Evolutionary conservation across 2,888 invertebrate genomes (phyloP).

Genomic region (Operophtera brumata): DNA sequence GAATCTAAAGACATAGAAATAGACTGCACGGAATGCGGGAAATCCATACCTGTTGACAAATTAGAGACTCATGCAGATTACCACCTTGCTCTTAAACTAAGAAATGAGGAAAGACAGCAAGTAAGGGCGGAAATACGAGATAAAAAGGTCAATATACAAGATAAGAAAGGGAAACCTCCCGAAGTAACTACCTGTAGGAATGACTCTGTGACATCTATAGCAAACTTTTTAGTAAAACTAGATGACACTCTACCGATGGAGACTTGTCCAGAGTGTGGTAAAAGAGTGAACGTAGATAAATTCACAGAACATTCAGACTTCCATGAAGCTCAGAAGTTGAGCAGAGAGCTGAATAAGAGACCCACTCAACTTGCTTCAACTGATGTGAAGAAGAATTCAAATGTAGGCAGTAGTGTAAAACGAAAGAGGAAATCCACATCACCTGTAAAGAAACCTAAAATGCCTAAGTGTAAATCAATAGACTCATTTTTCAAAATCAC

Average conservation of each 20-base stretch:
- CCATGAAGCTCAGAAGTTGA: slow-evolving; percentile 90
- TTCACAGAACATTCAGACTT: slow-evolving; percentile 90
- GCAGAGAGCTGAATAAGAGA: slow-evolving; percentile 82
- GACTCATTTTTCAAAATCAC: slow-evolving; percentile 60
- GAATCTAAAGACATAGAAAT: slow-evolving; percentile 33
- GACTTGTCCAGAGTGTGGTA: slow-evolving; percentile 85
- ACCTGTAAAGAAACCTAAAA: slow-evolving; percentile 62
- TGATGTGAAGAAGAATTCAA: slow-evolving; percentile 78
- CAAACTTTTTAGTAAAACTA: slow-evolving; percentile 73
- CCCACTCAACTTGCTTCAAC: slow-evolving; percentile 23
- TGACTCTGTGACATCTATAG: slow-evolving; percentile 50
- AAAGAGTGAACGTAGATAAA: slow-evolving; percentile 81
- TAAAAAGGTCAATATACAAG: slow-evolving; percentile 26
- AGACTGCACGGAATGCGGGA: slow-evolving; percentile 84
- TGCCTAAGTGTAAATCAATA: slow-evolving; percentile 62
- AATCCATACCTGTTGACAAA: slow-evolving; percentile 77
- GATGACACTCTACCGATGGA: slow-evolving; percentile 60
- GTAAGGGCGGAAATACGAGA: slow-evolving; percentile 50
- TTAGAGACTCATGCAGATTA: slow-evolving; percentile 86
- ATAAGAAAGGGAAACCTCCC: slow-evolving; percentile 35
- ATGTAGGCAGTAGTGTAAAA: slow-evolving; percentile 48
- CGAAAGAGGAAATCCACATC: slow-evolving; percentile 62
- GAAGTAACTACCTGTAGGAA: slow-evolving; percentile 42
- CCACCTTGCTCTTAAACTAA: slow-evolving; percentile 85
- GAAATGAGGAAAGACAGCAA: slow-evolving; percentile 76